These are phyloP conservation scores for Tarsius wallacei DNA, from an alignment of 2,797 vertebrate species.

Conservation along the genomic window DNA sequence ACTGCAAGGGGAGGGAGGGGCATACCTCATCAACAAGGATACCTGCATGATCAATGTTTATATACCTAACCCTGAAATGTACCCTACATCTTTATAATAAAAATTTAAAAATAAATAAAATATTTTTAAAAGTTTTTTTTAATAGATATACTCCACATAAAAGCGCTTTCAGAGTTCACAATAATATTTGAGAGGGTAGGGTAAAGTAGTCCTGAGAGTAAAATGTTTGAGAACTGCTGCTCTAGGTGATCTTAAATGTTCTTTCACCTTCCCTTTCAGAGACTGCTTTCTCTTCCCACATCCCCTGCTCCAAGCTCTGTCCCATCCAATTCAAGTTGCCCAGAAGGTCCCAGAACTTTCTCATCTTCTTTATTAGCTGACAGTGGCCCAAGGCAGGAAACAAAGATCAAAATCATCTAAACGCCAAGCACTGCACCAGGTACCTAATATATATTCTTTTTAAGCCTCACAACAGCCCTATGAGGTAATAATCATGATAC, in stretches of 20 bases:
- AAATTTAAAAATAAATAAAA: not conserved
- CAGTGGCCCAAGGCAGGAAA: not conserved
- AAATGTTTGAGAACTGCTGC: not conserved
- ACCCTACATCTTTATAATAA: too few relatives aligned
- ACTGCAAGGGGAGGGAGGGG: too few relatives aligned
- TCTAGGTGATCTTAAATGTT: not conserved
- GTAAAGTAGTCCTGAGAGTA: not conserved
- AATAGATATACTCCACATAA: not conserved
- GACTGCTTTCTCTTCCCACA: not conserved
- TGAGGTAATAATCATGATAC: not conserved
- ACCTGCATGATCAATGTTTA: too few relatives aligned
- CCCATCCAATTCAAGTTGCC: slow-evolving; percentile 8
- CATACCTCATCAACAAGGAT: too few relatives aligned
- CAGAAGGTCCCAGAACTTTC: slow-evolving; percentile 20
- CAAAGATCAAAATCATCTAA: slow-evolving; percentile 18
- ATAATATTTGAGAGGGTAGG: slow-evolving; percentile 8
- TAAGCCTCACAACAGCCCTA: not conserved
- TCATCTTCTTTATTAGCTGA: slow-evolving; percentile 36
- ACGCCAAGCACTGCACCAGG: not conserved
- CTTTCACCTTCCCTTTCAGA: not conserved
- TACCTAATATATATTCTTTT: slow-evolving; percentile 1
- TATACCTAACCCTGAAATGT: too few relatives aligned
- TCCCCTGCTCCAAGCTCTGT: not conserved
- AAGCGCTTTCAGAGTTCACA: slow-evolving; percentile 17
- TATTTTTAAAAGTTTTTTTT: slow-evolving; percentile 34